phyloP scores from a whole-genome alignment of 2,888 invertebrate genomes.

The Dascillus cervinus region DNA sequence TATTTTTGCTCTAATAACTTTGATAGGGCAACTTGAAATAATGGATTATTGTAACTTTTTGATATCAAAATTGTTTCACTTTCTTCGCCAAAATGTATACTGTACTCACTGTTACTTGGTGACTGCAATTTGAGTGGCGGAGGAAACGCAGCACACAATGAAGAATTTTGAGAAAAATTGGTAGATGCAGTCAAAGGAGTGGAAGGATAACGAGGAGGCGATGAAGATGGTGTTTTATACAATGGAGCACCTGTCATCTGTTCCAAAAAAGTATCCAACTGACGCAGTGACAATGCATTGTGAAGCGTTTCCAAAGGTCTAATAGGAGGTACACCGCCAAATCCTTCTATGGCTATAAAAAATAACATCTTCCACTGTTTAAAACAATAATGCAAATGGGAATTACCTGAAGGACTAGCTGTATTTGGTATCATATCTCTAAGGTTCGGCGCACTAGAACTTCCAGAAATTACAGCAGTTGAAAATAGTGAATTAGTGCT shows the following conservation, averaged over 20 bases:
- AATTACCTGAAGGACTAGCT: slow-evolving; percentile 67
- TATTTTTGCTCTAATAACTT: slow-evolving; percentile 1
- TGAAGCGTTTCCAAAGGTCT: slow-evolving; percentile 95
- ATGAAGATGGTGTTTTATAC: slow-evolving; percentile 64
- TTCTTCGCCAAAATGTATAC: neutral
- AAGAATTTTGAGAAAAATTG: slow-evolving; percentile 13
- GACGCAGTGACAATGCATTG: slow-evolving; percentile 88
- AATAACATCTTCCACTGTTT: no score
- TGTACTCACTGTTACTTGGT: slow-evolving; percentile 45
- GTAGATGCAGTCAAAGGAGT: slow-evolving; percentile 45
- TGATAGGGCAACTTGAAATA: slow-evolving; percentile 1
- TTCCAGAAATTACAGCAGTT: slow-evolving; percentile 93
- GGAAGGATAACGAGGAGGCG: slow-evolving; percentile 59
- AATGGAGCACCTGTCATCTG: slow-evolving; percentile 72
- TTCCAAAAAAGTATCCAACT: slow-evolving; percentile 84
- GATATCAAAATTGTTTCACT: neutral
- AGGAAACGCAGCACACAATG: slow-evolving; percentile 13
- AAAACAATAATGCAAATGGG: no score
- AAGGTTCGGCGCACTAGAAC: slow-evolving; percentile 85
- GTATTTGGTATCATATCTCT: slow-evolving; percentile 77
- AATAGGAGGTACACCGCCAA: slow-evolving; percentile 90
- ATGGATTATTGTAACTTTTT: neutral
- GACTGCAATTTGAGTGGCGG: slow-evolving; percentile 41
- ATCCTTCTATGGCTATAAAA: slow-evolving; percentile 66
- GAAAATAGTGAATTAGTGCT: slow-evolving; percentile 84